These are phyloP conservation scores for Ametastegia equiseti DNA, from an alignment of 2,888 invertebrate species.

Conservation along the genomic window DNA sequence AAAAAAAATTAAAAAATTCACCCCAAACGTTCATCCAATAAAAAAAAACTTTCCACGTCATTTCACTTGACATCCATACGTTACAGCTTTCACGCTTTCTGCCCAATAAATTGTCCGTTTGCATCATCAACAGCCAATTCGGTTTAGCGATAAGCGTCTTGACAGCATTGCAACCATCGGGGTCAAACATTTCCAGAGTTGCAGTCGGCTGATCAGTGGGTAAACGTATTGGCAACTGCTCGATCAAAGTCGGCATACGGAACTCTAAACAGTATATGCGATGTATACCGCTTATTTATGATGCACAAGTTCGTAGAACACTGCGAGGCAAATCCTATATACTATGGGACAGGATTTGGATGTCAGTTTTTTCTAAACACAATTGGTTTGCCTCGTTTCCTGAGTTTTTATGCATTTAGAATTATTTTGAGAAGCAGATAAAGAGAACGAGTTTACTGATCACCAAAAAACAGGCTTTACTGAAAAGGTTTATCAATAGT, in stretches of 20 bases:
- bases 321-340: not conserved
- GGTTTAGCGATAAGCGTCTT: not conserved
- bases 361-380: not conserved
- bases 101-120: not conserved
- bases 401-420: not conserved
- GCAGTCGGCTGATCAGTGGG: not conserved
- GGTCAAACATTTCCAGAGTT: not conserved
- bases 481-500: not conserved
- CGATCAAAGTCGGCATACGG: slow-evolving; percentile 9
- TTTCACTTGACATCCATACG: not conserved
- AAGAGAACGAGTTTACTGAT: not conserved
- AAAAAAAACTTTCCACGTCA: not conserved
- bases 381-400: not conserved
- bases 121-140: not conserved
- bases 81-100: not conserved
- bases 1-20: not conserved
- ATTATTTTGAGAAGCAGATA: not conserved
- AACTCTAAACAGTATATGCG: not conserved
- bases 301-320: not conserved
- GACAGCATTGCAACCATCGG: not conserved
- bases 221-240: slow-evolving; percentile 21
- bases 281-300: not conserved
- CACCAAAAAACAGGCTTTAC: not conserved
- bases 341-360: not conserved
- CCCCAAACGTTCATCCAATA: not conserved